Base-by-base conservation (phyloP, 2,888 invertebrate species). In the Xestobium rufovillosum region DNA sequence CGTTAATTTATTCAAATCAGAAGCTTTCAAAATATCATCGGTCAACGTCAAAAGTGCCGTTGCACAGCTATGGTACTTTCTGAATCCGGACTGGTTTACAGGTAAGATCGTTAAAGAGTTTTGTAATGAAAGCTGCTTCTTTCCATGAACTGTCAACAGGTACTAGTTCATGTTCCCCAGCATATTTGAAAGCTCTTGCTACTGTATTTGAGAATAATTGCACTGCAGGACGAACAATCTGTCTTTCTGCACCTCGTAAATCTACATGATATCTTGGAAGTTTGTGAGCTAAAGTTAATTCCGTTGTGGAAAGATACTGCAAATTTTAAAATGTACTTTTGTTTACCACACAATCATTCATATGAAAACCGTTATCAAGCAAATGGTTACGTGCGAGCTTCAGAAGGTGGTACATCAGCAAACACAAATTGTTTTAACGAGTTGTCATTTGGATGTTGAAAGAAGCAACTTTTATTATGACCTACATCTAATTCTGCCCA, bases 371-470 rank as follows among this genome's bases (percentile, higher is more conserved):
- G 13, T 44, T 27, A 29, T 47, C 43, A 8, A 47, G 14, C 14
- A 44, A 10, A 39, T 45, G 43, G 25, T 44, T 41, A 26, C 45
- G 17, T 11, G 30, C 3, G 8, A 47, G 39, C 23, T 47, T 47
- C 6, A 47, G 16, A 28, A 45, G 25, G 33, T 41, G 47, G 47
- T 17, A 40, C 36, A 36, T 47, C 47, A 6, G 43, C 43, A 30
- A 41, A 41, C 8, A 47, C 43, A 36, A 39, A 42, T 10, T 45
- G 25, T 31, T 37, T 38, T 12, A 39, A 31, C n/a, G 12, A 15
- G 25, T 31, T 19, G 31, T 44, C 26, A 28, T 23, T 19, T 6
- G 38, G 39, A 26, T 39, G 42, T 26, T 10, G 2, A 32, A 36
- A 39, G 14, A 34, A 38, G 30, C 41, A 34, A 13, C 35, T 33